Evolutionary conservation across 2,113 vertebrate genomes (phyloP).

Genomic region (Antechinus flavipes): DNA sequence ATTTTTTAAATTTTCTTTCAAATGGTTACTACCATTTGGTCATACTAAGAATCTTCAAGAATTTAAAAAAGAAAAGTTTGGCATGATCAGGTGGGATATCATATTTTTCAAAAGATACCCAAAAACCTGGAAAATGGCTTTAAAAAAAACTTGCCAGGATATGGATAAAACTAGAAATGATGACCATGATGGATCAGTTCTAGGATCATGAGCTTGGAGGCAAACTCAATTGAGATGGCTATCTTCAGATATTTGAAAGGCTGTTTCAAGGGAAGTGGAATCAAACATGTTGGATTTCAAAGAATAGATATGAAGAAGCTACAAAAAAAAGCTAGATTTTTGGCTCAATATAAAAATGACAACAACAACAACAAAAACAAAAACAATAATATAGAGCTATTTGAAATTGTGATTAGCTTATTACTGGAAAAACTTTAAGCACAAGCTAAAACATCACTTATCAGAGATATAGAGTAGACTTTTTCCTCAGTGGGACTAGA

Average conservation of each 20-base stretch:
- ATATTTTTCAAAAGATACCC: not conserved
- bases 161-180: not conserved
- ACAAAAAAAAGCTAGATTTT: not conserved
- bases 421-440: no score
- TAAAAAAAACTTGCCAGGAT: not conserved
- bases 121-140: not conserved
- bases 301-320: not conserved
- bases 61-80: not conserved
- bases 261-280: not conserved
- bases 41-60: not conserved
- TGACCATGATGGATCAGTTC: not conserved
- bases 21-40: not conserved
- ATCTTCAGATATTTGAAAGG: not conserved
- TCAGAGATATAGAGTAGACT: no score
- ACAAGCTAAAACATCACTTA: no score
- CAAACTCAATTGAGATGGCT: not conserved
- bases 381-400: no score
- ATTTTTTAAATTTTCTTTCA: not conserved
- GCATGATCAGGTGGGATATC: not conserved
- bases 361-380: no score
- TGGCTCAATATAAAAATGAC: no score
- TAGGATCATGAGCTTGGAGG: not conserved
- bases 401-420: no score
- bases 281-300: not conserved
- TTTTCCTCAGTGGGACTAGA: no score